A percentile compares a stretch with the other conserved stretches of the same genome.
Evolutionary conservation across 2,888 invertebrate genomes (phyloP).

Genomic region (Argyresthia albistria): DNA sequence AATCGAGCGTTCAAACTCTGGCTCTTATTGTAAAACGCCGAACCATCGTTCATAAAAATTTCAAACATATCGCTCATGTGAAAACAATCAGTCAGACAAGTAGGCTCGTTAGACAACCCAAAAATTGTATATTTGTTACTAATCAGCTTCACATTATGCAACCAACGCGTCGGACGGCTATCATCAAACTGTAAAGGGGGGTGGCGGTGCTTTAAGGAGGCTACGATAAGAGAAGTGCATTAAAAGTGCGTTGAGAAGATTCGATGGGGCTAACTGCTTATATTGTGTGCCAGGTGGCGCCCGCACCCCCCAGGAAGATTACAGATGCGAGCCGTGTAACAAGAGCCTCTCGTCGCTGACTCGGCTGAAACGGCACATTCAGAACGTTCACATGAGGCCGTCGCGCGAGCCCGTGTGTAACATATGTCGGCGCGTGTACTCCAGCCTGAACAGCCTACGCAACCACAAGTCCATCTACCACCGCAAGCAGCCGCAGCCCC

Average conservation of each 20-base stretch:
- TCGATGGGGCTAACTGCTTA: constrained; percentile 68
- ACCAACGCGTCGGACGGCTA: constrained; percentile 51
- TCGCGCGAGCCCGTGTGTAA: constrained; percentile 93
- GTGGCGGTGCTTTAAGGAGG: constrained; percentile 69
- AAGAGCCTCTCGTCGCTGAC: constrained; percentile 90
- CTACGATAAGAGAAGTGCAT: constrained; percentile 69
- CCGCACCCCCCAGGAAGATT: constrained; percentile 87
- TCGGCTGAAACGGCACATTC: constrained; percentile 91
- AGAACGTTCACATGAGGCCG: constrained; percentile 92
- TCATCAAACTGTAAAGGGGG: constrained; percentile 54
- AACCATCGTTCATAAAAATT: too few species aligned
- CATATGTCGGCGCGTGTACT: constrained; percentile 93
- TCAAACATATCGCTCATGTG: neutral
- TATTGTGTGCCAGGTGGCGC: constrained; percentile 79
- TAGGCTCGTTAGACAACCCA: constrained; percentile 11
- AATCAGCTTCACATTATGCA: constrained; percentile 52
- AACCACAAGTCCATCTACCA: constrained; percentile 96
- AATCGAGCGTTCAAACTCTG: constrained; percentile 4
- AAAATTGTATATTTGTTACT: constrained; percentile 32
- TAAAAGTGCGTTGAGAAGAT: constrained; percentile 64
- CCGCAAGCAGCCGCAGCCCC: constrained; percentile 83
- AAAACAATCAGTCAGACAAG: neutral
- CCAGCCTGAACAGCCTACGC: constrained; percentile 90
- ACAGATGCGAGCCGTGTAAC: constrained; percentile 93
- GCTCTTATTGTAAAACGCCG: neutral